Conservation (phyloP, 2,113 vertebrate species). For the Rafetus swinhoei region DNA sequence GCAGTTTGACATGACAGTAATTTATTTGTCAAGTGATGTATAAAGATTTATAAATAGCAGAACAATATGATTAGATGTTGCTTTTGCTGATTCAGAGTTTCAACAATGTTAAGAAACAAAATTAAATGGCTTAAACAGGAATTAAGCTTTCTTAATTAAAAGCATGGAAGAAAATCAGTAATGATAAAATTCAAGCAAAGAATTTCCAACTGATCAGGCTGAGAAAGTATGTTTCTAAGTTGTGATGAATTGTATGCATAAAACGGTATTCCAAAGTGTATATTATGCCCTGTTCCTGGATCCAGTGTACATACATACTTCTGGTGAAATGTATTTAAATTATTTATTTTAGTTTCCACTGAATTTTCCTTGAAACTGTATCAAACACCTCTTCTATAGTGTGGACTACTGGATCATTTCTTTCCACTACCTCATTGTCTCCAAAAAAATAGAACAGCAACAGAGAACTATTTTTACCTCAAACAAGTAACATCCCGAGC, state of each 20-base stretch:
- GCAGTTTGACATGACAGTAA: slow-evolving; percentile 66
- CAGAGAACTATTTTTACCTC: not conserved
- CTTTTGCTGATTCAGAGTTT: slow-evolving; percentile 67
- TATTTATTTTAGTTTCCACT: not conserved
- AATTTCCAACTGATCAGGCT: slow-evolving; percentile 2
- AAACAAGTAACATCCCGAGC: not conserved
- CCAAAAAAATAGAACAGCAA: not conserved
- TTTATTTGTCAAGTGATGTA: slow-evolving; percentile 71
- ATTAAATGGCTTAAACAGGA: slow-evolving; percentile 27
- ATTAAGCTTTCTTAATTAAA: slow-evolving; percentile 54
- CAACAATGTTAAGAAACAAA: slow-evolving; percentile 47
- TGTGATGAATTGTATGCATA: not conserved
- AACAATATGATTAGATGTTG: slow-evolving; percentile 65
- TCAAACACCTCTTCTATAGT: not conserved
- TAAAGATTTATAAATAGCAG: slow-evolving; percentile 68
- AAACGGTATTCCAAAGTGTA: not conserved
- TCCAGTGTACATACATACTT: not conserved
- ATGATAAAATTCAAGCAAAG: not conserved
- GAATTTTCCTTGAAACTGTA: not conserved
- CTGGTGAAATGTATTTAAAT: not conserved
- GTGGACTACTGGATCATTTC: accelerated
- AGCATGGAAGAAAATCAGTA: not conserved
- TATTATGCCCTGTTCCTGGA: accelerated
- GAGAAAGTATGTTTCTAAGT: not conserved
- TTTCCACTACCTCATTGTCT: not conserved